Percentiles rank a stretch among this genome's conserved stretches.
Conservation (phyloP, 2,888 invertebrate genomes). For the Pristionchus maxplancki region DNA sequence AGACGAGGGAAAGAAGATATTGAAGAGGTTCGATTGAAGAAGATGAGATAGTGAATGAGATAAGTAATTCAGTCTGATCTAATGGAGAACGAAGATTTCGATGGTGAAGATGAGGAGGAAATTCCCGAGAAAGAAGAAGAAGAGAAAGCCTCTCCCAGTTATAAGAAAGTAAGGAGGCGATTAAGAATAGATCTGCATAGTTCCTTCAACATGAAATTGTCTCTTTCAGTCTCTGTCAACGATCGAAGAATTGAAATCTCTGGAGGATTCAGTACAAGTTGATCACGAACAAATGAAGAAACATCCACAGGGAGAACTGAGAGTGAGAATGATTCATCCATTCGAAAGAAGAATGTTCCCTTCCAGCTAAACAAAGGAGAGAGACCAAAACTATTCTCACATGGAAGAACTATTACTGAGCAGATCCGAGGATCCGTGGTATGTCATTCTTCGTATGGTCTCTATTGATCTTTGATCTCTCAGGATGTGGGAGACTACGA, state of each 20-base stretch:
- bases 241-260: constrained; percentile 36
- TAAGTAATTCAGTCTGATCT: neutral
- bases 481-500: constrained; percentile 43
- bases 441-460: neutral
- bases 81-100: constrained; percentile 5
- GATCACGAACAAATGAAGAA: constrained; percentile 47
- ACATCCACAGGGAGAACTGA: constrained; percentile 6
- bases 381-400: constrained; percentile 47
- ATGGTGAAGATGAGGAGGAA: constrained; percentile 16
- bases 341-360: neutral
- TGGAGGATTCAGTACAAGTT: constrained; percentile 33
- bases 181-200: neutral
- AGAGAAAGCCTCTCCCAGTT: neutral
- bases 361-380: constrained; percentile 47
- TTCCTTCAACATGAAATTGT: neutral
- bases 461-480: neutral
- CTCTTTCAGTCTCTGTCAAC: neutral
- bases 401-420: neutral
- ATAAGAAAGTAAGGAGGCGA: neutral
- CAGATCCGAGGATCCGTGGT: neutral
- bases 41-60: neutral
- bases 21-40: neutral
- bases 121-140: constrained; percentile 3
- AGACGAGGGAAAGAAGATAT: neutral
- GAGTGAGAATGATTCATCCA: neutral